Percentiles rank a stretch among this genome's conserved stretches.
Conservation (phyloP, 2,113 vertebrate species). For the Triplophysa rosa region DNA sequence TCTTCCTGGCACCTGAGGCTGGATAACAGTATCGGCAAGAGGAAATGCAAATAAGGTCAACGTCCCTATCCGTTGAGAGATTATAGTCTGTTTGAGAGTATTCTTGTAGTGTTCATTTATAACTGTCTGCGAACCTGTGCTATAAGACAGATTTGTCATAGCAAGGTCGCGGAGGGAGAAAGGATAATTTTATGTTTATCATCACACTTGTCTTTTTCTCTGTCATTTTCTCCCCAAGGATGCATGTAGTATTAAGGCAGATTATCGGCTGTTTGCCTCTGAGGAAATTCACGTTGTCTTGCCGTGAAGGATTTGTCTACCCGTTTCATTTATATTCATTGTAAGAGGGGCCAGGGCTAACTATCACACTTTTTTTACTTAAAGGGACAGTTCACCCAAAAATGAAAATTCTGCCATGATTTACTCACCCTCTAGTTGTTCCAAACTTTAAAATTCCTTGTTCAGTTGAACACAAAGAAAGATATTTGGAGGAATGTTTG, state of each 20-base stretch:
- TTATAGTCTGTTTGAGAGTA: constrained; percentile 14
- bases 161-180: background rate
- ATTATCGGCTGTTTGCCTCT: constrained; percentile 32
- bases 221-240: constrained; percentile 25
- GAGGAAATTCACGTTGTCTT: background rate
- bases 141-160: constrained; percentile 9
- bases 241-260: constrained; percentile 9
- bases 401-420: no score
- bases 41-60: constrained; percentile 45
- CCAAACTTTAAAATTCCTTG: no score
- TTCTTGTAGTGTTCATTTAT: constrained; percentile 33
- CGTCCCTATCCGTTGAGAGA: background rate
- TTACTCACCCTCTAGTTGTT: no score
- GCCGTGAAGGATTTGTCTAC: background rate
- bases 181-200: constrained; percentile 29
- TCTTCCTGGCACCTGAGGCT: constrained; percentile 46
- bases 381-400: background rate
- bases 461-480: no score
- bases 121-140: constrained; percentile 8
- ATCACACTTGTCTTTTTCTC: constrained; percentile 33
- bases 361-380: background rate
- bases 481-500: no score
- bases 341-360: background rate
- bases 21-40: constrained; percentile 44
- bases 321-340: constrained; percentile 14